Evolutionary conservation across 2,888 invertebrate species (phyloP).

Genomic region (Apocheima hispidaria): DNA sequence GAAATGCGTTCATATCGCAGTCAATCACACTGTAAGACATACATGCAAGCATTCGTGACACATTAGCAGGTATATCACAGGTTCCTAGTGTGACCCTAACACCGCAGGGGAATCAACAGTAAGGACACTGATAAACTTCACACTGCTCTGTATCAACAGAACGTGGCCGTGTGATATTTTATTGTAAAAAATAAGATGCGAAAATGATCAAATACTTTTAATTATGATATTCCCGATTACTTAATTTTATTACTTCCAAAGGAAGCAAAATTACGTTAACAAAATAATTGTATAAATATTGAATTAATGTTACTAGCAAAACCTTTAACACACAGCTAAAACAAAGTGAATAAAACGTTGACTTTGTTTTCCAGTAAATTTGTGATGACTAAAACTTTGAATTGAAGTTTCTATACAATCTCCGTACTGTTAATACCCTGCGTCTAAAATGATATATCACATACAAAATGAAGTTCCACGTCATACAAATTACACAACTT

Average conservation of each 20-base stretch:
- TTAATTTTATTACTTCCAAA: too few species aligned
- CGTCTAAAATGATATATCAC: conserved; percentile 71
- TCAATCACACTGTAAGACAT: conserved; percentile 71
- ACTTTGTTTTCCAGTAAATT: too few species aligned
- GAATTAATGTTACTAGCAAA: too few species aligned
- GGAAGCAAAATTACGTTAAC: too few species aligned
- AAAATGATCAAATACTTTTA: too few species aligned
- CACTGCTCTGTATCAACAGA: neutral
- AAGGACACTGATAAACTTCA: neutral
- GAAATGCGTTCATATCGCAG: conserved; percentile 44
- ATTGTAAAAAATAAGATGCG: too few species aligned
- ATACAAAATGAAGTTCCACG: conserved; percentile 56
- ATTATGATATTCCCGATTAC: too few species aligned
- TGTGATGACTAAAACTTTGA: too few species aligned
- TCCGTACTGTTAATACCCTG: conserved; percentile 15
- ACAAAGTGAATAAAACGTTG: too few species aligned
- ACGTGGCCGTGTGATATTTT: too few species aligned
- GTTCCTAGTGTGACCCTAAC: conserved; percentile 74
- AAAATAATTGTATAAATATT: too few species aligned
- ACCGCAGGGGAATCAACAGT: conserved; percentile 2
- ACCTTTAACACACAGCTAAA: too few species aligned
- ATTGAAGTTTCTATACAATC: neutral
- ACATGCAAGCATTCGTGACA: conserved; percentile 74
- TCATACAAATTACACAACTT: conserved; percentile 57
- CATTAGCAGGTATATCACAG: conserved; percentile 76